phyloP scores from a whole-genome alignment of 2,797 vertebrate species.

The Psittacula echo region DNA sequence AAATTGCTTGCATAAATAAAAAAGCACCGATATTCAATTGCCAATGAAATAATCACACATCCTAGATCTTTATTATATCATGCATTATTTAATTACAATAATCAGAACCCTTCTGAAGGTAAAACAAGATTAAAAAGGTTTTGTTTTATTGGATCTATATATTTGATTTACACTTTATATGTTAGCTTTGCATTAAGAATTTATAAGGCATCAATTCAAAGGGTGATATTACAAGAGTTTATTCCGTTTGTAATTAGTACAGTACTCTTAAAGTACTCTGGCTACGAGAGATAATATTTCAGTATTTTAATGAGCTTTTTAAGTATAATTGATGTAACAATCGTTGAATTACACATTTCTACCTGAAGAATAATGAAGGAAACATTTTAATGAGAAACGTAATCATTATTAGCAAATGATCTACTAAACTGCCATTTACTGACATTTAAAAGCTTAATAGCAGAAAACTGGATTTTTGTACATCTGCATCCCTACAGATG shows the following conservation, averaged over 20 bases:
- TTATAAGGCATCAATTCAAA: slow-evolving; percentile 86
- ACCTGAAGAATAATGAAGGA: slow-evolving; percentile 87
- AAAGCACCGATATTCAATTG: slow-evolving; percentile 82
- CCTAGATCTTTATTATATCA: slow-evolving; percentile 84
- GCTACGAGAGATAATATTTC: slow-evolving; percentile 86
- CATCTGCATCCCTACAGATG: slow-evolving; percentile 58
- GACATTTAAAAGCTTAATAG: slow-evolving; percentile 82
- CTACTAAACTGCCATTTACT: slow-evolving; percentile 82
- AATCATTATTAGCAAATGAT: slow-evolving; percentile 87
- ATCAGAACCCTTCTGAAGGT: slow-evolving; percentile 82
- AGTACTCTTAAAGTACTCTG: slow-evolving; percentile 82
- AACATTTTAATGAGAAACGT: slow-evolving; percentile 87
- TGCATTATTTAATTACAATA: slow-evolving; percentile 88
- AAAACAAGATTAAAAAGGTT: slow-evolving; percentile 86
- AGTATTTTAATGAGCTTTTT: slow-evolving; percentile 86
- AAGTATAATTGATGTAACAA: slow-evolving; percentile 88
- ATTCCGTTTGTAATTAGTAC: slow-evolving; percentile 87
- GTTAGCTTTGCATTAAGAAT: slow-evolving; percentile 90
- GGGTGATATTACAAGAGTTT: slow-evolving; percentile 84
- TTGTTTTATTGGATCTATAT: slow-evolving; percentile 87
- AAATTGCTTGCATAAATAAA: slow-evolving; percentile 85
- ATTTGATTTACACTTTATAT: slow-evolving; percentile 89
- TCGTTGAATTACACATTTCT: slow-evolving; percentile 84
- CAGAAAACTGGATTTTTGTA: slow-evolving; percentile 72
- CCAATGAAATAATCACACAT: slow-evolving; percentile 83